Evolutionary conservation across 2,888 invertebrate genomes (phyloP), one percentile per base, ranked within the genome.

Genomic region (Coenonympha arcania): DNA sequence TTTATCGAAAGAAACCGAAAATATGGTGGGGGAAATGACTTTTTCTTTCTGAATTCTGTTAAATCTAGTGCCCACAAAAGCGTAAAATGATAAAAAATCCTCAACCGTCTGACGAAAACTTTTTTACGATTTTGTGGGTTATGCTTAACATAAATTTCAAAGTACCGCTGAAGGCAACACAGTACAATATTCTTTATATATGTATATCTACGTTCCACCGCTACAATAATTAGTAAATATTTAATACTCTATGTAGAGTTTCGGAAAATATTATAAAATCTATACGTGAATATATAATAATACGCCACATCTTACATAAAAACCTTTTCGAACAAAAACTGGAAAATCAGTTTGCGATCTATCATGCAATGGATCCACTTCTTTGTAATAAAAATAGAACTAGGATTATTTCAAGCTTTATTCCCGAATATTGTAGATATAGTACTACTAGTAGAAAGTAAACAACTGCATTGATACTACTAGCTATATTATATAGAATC

Each of bases 261-360:
- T 83, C 79, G 78, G 79, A 83, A 83, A 84, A 83, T 84, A 78
- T 77, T 71, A 81, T 66, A 76, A n/a, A 68, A 69, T 79, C 73
- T 82, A 77, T 79, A 73, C 65, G 63, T 70, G 68, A 69, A 68
- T 63, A 59, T 59, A 33, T 33, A 33, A n/a, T n/a, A 62, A 64
- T 64, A 63, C 64, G 67, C 56, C 64, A 68, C 74, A 76, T 76
- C 74, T 73, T 70, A 76, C 65, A 69, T 71, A 74, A 69, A 72
- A 72, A 69, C 55, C 50, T 41, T n/a, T 8, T 26, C 15, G 11
- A 76, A 64, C 69, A n/a, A n/a, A n/a, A n/a, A n/a, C n/a, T n/a
- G n/a, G 73, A 69, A 71, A 71, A 69, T 44, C 31, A 24, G 3
- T 4, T 34, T 15, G 19, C 13, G 19, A 13, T n/a, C n/a, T n/a